phyloP scores from a whole-genome alignment of 2,888 invertebrate species.

The Pherbina coryleti region DNA sequence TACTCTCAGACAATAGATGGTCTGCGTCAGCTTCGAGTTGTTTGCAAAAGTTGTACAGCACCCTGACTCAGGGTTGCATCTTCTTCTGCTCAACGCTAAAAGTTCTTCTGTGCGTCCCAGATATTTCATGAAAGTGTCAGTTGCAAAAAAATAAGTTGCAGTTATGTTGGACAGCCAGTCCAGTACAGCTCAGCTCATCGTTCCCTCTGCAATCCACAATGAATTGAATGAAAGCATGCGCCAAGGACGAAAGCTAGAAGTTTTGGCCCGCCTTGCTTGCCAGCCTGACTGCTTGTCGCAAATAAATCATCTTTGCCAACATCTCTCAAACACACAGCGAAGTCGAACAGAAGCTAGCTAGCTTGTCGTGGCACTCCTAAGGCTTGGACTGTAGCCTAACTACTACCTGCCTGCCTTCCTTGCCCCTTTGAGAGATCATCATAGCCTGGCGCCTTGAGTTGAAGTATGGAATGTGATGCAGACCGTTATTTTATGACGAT shows the following conservation, averaged over 20 bases:
- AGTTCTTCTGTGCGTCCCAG: conserved; percentile 30
- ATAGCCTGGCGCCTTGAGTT: background rate
- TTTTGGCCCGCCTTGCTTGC: conserved; percentile 43
- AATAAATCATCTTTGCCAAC: conserved; percentile 47
- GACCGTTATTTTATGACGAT: conserved; percentile 24
- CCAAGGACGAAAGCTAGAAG: conserved; percentile 24
- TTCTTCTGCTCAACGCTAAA: conserved; percentile 9
- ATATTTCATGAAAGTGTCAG: conserved; percentile 53
- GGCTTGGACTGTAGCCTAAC: background rate
- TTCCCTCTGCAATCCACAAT: background rate
- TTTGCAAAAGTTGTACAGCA: background rate
- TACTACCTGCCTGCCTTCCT: background rate
- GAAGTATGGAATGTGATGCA: background rate
- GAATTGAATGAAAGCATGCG: conserved; percentile 24
- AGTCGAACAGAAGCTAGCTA: conserved; percentile 17
- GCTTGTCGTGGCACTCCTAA: background rate
- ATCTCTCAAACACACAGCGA: conserved; percentile 27
- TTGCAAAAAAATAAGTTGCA: conserved; percentile 50
- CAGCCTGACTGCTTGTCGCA: conserved; percentile 46
- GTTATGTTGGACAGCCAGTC: conserved; percentile 39
- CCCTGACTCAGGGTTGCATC: conserved; percentile 12
- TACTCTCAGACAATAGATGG: background rate
- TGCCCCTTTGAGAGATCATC: background rate
- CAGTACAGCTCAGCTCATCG: conserved; percentile 35
- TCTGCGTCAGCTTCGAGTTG: background rate